phyloP scores from a whole-genome alignment of 2,113 vertebrate species.

The Oryctolagus cuniculus region mOryCun1.1 NC_091448.1:17755001-17755500 shows the following conservation, averaged over 20 bases:
- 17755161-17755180: background rate
- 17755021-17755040: background rate
- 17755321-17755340: background rate
- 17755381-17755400: background rate
- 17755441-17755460: no score
- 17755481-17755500: no score
- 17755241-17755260: background rate
- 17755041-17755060: rapidly evolving
- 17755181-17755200: background rate
- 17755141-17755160: background rate
- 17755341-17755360: rapidly evolving
- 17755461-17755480: no score
- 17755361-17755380: background rate
- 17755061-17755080: no score
- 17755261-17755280: background rate
- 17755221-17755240: background rate
- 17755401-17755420: background rate
- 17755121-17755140: background rate
- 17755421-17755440: background rate
- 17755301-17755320: no score
- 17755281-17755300: background rate
- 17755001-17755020: no score
- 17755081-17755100: background rate
- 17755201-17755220: no score
- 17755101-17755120: rapidly evolving